These are phyloP conservation scores for Solenodon paradoxus DNA, from an alignment of 2,113 vertebrate species.

Conservation along the genomic window DNA sequence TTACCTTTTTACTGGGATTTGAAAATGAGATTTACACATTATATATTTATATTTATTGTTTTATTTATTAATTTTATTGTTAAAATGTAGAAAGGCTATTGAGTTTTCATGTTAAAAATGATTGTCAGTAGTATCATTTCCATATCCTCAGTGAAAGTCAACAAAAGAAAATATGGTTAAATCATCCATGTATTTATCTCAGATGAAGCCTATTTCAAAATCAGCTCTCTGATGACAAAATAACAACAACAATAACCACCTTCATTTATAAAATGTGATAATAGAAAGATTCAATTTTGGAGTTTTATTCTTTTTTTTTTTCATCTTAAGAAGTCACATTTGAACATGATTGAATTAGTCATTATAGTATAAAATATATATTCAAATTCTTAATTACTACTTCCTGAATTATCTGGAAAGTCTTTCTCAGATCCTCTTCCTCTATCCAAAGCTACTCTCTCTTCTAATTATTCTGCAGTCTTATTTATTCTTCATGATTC, in stretches of 20 bases:
- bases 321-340: slow-evolving; percentile 91
- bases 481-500: neutral
- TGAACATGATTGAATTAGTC: slow-evolving; percentile 86
- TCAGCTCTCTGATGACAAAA: neutral
- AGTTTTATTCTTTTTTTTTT: slow-evolving; percentile 83
- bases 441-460: neutral
- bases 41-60: neutral
- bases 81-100: neutral
- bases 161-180: neutral
- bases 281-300: slow-evolving; percentile 79
- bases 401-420: neutral
- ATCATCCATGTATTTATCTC: no score
- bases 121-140: neutral
- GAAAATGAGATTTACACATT: neutral
- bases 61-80: neutral
- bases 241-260: neutral
- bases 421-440: neutral
- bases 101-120: neutral
- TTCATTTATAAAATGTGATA: slow-evolving; percentile 58
- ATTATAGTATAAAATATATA: slow-evolving; percentile 87
- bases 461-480: neutral
- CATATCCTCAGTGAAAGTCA: neutral
- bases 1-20: neutral
- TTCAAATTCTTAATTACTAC: neutral
- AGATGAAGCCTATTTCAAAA: neutral